Conservation (phyloP, 2,888 invertebrate genomes). For the Temnothorax ravouxi region DNA sequence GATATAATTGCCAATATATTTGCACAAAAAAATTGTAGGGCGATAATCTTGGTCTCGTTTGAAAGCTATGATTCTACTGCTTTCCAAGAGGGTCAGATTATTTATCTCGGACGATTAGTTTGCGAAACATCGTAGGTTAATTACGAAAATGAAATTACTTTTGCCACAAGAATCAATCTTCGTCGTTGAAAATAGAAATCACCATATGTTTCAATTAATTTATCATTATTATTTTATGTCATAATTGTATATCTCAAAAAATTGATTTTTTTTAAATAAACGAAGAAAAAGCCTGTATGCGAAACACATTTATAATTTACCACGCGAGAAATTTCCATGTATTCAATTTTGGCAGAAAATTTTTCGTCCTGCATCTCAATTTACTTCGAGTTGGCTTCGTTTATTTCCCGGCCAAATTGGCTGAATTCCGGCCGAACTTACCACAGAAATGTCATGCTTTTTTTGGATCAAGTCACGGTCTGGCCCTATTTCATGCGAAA, state of each 20-base stretch:
- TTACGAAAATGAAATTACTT: neutral
- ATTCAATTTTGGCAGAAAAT: neutral
- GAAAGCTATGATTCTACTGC: neutral
- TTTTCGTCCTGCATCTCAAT: neutral
- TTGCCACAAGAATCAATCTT: neutral
- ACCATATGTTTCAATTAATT: neutral
- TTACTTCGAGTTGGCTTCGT: conserved; percentile 60
- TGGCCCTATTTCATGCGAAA: conserved; percentile 74
- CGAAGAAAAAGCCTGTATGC: neutral
- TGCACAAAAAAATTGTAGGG: neutral
- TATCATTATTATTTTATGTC: neutral
- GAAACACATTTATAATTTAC: neutral
- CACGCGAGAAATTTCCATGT: neutral
- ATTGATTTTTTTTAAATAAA: neutral
- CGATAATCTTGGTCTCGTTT: neutral
- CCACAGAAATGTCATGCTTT: conserved; percentile 70
- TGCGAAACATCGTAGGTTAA: neutral
- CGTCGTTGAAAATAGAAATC: neutral
- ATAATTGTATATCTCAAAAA: neutral
- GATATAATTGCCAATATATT: neutral
- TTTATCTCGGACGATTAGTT: neutral
- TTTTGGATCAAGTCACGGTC: conserved; percentile 75
- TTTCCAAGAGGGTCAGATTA: neutral
- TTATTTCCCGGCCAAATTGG: conserved; percentile 77
- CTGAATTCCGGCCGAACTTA: conserved; percentile 58